phyloP scores from a whole-genome alignment of 2,797 vertebrate genomes.

The Syndactyla subalaris region DNA sequence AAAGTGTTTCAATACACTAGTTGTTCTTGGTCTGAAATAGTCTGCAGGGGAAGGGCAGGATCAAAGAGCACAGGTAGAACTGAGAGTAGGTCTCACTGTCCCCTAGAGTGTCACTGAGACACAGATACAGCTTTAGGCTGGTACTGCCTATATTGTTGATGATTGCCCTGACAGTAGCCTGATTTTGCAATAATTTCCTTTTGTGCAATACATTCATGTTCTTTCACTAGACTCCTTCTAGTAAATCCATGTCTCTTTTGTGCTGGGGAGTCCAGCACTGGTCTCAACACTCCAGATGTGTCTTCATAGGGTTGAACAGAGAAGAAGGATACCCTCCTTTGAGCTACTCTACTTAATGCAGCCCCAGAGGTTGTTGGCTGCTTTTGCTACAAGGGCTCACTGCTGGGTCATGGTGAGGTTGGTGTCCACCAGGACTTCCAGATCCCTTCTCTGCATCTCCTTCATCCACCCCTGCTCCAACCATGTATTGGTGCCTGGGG shows the following conservation, averaged over 20 bases:
- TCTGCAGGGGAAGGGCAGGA: not conserved
- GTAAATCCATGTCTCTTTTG: not conserved
- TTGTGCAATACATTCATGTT: no score
- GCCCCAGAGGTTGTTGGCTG: rapidly evolving
- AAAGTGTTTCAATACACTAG: not conserved
- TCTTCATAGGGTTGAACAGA: not conserved
- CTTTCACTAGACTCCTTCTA: not conserved
- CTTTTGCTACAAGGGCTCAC: not conserved
- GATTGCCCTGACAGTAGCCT: not conserved
- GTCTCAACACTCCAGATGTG: not conserved
- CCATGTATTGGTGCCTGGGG: rapidly evolving
- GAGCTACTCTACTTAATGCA: not conserved
- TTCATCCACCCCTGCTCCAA: not conserved
- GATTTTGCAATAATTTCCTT: not conserved
- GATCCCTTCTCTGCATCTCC: not conserved
- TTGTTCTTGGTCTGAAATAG: not conserved
- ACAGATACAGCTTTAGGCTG: not conserved
- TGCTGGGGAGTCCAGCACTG: not conserved
- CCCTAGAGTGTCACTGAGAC: not conserved
- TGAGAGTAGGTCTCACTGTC: not conserved
- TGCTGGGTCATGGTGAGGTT: not conserved
- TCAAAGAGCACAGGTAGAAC: not conserved
- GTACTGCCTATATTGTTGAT: not conserved
- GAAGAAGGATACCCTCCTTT: not conserved
- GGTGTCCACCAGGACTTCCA: not conserved